Conservation (phyloP, 2,888 invertebrate genomes). For the Melitaea athalia region DNA sequence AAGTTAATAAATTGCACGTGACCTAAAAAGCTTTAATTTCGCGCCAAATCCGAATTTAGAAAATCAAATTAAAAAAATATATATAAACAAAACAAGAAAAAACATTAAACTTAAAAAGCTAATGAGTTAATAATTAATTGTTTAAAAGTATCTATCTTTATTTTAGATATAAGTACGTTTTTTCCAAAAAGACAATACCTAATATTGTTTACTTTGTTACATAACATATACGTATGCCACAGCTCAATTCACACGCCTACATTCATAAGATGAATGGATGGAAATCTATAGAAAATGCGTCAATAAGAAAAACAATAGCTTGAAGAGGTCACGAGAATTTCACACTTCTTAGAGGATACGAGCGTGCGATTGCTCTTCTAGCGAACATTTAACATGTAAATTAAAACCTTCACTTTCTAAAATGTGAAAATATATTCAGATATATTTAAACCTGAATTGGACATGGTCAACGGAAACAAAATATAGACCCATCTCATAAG, state of each 20-base stretch:
- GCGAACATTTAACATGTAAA: slow-evolving; percentile 66
- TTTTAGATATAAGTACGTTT: neutral
- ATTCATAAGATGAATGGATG: slow-evolving; percentile 19
- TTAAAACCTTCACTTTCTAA: slow-evolving; percentile 78
- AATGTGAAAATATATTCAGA: slow-evolving; percentile 62
- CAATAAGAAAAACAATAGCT: slow-evolving; percentile 20
- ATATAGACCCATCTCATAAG: neutral
- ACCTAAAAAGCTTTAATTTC: too few relatives aligned
- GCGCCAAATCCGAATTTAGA: too few relatives aligned
- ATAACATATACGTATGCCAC: slow-evolving; percentile 12
- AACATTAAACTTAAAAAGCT: too few relatives aligned
- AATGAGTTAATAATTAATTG: too few relatives aligned
- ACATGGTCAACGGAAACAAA: slow-evolving; percentile 45
- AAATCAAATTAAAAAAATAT: too few relatives aligned
- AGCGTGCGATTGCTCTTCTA: slow-evolving; percentile 50
- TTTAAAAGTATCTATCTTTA: neutral
- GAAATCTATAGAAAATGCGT: slow-evolving; percentile 16
- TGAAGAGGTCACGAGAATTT: slow-evolving; percentile 54
- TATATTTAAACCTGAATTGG: slow-evolving; percentile 58
- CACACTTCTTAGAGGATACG: slow-evolving; percentile 50
- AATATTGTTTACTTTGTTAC: neutral
- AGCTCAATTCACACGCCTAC: slow-evolving; percentile 20
- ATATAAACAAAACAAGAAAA: too few relatives aligned
- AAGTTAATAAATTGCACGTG: too few relatives aligned
- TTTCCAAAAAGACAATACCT: neutral